phyloP scores from a whole-genome alignment of 2,888 invertebrate genomes.

The Acleris holmiana region DNA sequence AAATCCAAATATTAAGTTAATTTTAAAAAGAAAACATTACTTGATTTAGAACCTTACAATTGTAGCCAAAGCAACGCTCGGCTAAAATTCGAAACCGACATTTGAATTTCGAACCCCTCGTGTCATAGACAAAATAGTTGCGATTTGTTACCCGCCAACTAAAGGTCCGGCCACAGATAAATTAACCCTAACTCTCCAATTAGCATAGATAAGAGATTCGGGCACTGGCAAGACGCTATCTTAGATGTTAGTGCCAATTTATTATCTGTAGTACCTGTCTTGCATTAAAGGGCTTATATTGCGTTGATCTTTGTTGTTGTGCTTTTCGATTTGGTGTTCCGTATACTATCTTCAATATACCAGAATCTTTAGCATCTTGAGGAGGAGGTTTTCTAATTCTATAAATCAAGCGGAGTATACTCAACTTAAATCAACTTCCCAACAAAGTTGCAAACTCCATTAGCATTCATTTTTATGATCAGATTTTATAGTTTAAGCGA shows the following conservation, averaged over 20 bases:
- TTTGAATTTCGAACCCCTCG: constrained; percentile 27
- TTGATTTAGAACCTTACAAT: no score
- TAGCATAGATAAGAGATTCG: constrained; percentile 42
- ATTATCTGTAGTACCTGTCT: constrained; percentile 34
- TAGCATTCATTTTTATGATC: constrained; percentile 14
- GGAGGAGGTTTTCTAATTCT: background rate
- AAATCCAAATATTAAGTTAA: no score
- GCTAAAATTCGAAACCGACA: constrained; percentile 16
- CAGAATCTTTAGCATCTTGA: no score
- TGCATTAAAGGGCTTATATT: constrained; percentile 24
- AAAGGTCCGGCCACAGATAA: constrained; percentile 38
- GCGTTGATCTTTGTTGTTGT: constrained; percentile 10
- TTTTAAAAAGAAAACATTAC: no score
- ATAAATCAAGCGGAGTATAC: background rate
- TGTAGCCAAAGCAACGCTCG: background rate
- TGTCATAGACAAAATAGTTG: constrained; percentile 37
- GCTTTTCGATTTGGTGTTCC: no score
- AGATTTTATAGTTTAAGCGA: constrained; percentile 2
- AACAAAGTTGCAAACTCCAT: constrained; percentile 22
- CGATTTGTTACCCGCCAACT: constrained; percentile 33
- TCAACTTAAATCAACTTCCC: background rate
- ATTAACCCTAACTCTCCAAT: constrained; percentile 38
- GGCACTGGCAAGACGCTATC: constrained; percentile 41
- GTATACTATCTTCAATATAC: no score
- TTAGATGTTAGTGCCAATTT: constrained; percentile 34